These are phyloP conservation scores for Harpagifer antarcticus DNA, from an alignment of 2,797 vertebrate genomes.

Conservation along the genomic window DNA sequence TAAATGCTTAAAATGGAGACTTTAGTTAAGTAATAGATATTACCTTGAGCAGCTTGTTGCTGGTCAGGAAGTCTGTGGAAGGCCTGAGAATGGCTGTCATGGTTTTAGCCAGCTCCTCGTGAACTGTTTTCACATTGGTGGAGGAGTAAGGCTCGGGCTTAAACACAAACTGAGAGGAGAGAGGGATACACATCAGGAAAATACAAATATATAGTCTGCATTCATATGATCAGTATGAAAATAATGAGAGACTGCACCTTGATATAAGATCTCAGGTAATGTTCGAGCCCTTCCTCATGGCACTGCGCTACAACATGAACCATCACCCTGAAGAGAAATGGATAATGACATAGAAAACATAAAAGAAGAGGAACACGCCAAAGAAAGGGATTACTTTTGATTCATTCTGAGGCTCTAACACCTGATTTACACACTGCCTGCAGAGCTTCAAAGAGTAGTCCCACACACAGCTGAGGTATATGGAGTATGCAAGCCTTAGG, in stretches of 20 bases:
- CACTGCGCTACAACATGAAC: slow-evolving; percentile 98
- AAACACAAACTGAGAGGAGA: slow-evolving; percentile 89
- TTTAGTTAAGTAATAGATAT: neutral
- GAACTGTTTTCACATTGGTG: slow-evolving; percentile 87
- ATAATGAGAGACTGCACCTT: slow-evolving; percentile 84
- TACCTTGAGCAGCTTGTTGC: slow-evolving; percentile 99
- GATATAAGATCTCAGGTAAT: slow-evolving; percentile 95
- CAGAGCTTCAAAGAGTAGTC: slow-evolving; percentile 50
- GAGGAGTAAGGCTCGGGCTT: slow-evolving; percentile 90
- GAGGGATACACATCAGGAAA: neutral
- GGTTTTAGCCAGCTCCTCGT: slow-evolving; percentile 95
- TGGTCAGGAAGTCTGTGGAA: slow-evolving; percentile 96
- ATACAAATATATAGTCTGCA: neutral
- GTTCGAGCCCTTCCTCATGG: slow-evolving; percentile 96
- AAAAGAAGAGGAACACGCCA: neutral
- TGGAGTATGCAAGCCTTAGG: slow-evolving; percentile 12
- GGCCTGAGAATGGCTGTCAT: slow-evolving; percentile 98
- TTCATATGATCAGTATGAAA: neutral
- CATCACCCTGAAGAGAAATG: slow-evolving; percentile 89
- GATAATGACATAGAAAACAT: slow-evolving; percentile 2
- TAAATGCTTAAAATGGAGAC: neutral
- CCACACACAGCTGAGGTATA: slow-evolving; percentile 14
- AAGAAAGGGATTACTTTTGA: slow-evolving; percentile 2
- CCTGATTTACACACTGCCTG: slow-evolving; percentile 35
- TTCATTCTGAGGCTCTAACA: slow-evolving; percentile 7